Evolutionary conservation across 1,140 invertebrate genomes (phyloP), one percentile per base, ranked within the genome.

Genomic region (Lucilia sericata): DNA sequence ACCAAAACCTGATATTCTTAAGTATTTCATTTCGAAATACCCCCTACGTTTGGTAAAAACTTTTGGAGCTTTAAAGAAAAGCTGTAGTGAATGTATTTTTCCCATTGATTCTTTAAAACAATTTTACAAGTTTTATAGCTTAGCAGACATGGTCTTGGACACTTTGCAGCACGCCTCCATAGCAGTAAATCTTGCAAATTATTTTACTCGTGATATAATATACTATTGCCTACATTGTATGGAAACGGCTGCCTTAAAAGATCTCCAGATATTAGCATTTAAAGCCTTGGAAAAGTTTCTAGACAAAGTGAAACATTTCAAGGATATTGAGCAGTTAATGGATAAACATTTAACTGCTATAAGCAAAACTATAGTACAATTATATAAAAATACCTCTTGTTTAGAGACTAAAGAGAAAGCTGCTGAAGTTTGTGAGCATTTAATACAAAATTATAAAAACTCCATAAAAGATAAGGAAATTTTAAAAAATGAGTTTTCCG

Each of bases 61-160:
- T 2, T 87, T 90, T 30, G 86, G 83, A 2, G 86, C 80, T n/a
- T 49, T 90, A 9, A 89, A 89, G 17, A 83, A 78, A 21, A 82
- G 85, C 75, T 89, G 87, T 82, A 85, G 86, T 36, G 80, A 81
- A 13, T 85, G 86, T 0, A 81, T 83, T 2, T 87, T 87, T 25
- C 9, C 85, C 21, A 86, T 84, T 2, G 86, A 88, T 25, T 65
- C 84, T 5, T 30, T 87, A 14, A 83, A 83, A n/a, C 55, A 74
- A n/a, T 87, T 89, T 19, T 89, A 89, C 42, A 60, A 82, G 0
- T 89, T 88, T 42, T 85, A 85, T 25, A 70, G 65, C 30, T 82
- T 89, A 2, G 86, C 87, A 1, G 86, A 89, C 83, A 87, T 87
- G 19, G 82, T 87, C 2, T 84, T 87, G 19, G 87, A 89, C 21